Conservation (phyloP, 2,113 vertebrate species). For the Ciconia stormi region DNA sequence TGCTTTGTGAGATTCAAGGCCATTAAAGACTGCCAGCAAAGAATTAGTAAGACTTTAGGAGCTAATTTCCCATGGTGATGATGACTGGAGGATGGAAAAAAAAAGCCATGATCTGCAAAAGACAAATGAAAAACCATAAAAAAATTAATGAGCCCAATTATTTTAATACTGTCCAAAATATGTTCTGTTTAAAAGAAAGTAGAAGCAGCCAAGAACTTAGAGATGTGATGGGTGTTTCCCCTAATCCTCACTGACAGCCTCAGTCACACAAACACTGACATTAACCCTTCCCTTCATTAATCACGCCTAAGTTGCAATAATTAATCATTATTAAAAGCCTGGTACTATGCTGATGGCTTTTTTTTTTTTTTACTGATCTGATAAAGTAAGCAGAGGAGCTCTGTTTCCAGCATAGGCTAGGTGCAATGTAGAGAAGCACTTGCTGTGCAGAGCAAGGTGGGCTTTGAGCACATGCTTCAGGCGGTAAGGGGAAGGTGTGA, state of each 20-base stretch:
- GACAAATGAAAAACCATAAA: not conserved
- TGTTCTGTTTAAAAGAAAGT: not conserved
- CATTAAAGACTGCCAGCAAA: not conserved
- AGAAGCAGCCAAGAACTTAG: not conserved
- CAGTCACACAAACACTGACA: not conserved
- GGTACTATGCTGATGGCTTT: not conserved
- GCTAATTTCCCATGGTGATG: not conserved
- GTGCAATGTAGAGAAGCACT: accelerated
- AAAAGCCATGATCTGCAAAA: not conserved
- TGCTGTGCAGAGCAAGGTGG: not conserved
- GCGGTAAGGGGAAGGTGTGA: not conserved
- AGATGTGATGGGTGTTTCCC: not conserved
- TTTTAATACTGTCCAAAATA: not conserved
- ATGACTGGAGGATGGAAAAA: not conserved
- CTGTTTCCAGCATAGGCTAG: not conserved
- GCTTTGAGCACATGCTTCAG: not conserved
- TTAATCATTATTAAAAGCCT: slow-evolving; percentile 24
- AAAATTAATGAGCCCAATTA: not conserved
- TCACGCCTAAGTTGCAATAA: not conserved
- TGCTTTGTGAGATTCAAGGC: not conserved
- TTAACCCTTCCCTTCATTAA: slow-evolving; percentile 10
- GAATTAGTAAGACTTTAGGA: not conserved
- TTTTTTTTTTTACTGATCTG: not conserved
- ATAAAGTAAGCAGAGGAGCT: not conserved
- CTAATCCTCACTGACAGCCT: not conserved